Conservation (phyloP, 2,888 invertebrate genomes). For the Suillia variegata region DNA sequence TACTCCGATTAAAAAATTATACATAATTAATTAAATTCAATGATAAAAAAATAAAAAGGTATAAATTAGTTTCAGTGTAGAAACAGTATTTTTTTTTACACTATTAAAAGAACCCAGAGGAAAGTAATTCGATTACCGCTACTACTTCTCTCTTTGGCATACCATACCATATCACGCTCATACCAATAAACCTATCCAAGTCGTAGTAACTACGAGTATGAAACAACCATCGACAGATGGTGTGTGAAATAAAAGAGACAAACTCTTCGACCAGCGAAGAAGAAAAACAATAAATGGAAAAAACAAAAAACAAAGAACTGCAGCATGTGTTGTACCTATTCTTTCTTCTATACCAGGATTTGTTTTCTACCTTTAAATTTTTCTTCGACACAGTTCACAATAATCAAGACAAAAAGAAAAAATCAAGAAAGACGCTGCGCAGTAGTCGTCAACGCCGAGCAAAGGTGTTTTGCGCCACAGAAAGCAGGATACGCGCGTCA, state of each 20-base stretch:
- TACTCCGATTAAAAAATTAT: too few relatives aligned
- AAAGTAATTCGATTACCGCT: slow-evolving; percentile 20
- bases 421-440: neutral
- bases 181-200: neutral
- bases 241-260: slow-evolving; percentile 28
- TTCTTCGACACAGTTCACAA: neutral
- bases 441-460: neutral
- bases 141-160: neutral
- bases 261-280: slow-evolving; percentile 15
- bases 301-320: slow-evolving; percentile 15
- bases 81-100: too few relatives aligned
- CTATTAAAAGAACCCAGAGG: neutral
- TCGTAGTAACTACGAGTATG: neutral
- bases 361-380: neutral
- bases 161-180: neutral
- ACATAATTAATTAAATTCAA: too few relatives aligned
- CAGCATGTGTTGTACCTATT: slow-evolving; percentile 19
- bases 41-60: too few relatives aligned
- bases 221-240: slow-evolving; percentile 31
- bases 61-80: too few relatives aligned
- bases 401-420: neutral
- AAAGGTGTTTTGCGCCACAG: neutral
- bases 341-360: neutral
- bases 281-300: slow-evolving; percentile 16
- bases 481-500: too few relatives aligned